phyloP scores from a whole-genome alignment of 2,888 invertebrate species.

The Cryptops parisi region DNA sequence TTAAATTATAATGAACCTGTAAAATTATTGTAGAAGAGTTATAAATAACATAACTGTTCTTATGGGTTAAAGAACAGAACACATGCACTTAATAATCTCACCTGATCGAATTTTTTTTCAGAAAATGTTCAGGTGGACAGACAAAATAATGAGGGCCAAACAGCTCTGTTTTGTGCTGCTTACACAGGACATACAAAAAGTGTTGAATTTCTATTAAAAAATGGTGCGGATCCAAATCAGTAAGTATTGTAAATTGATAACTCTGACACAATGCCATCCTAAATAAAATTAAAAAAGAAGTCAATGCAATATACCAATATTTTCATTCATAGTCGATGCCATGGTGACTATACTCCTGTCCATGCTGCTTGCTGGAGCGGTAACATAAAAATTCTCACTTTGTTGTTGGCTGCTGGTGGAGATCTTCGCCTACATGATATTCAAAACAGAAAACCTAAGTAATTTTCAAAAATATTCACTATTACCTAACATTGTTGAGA shows the following conservation, averaged over 20 bases:
- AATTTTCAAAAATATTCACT: too few species aligned
- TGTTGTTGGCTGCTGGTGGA: constrained; percentile 32
- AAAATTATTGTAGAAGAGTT: too few species aligned
- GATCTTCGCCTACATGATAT: constrained; percentile 34
- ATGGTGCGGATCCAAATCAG: constrained; percentile 35
- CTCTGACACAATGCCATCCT: too few species aligned
- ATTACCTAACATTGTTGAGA: too few species aligned
- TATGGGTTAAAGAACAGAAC: too few species aligned
- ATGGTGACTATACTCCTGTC: constrained; percentile 32
- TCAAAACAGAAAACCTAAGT: constrained; percentile 27
- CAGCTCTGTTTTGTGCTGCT: constrained; percentile 34
- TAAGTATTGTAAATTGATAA: not conserved
- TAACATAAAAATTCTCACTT: constrained; percentile 27
- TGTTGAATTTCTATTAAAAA: constrained; percentile 28
- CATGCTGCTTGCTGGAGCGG: constrained; percentile 33
- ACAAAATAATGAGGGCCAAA: constrained; percentile 29
- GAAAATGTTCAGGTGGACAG: constrained; percentile 26
- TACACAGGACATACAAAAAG: constrained; percentile 27
- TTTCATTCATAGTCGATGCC: constrained; percentile 24
- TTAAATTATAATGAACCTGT: too few species aligned
- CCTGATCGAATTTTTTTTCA: too few species aligned
- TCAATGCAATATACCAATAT: not conserved
- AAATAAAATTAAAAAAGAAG: too few species aligned
- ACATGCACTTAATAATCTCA: too few species aligned
- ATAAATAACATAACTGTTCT: too few species aligned